Conservation (phyloP, 2,797 vertebrate species). For the Gymnoscopelus braueri region DNA sequence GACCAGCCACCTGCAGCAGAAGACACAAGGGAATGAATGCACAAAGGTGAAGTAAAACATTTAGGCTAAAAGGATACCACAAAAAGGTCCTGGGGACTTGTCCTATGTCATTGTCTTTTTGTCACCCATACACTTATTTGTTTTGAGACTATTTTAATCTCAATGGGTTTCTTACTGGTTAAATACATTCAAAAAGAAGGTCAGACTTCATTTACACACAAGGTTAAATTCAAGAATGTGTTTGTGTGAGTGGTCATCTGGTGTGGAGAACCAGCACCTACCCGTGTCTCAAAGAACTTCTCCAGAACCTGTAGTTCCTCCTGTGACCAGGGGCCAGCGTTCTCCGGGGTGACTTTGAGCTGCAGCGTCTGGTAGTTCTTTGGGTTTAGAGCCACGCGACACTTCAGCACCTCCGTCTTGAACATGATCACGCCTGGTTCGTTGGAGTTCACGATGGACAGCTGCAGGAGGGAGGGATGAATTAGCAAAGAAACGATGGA, state of each 20-base stretch:
- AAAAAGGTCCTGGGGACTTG: too few relatives aligned
- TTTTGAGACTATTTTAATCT: too few relatives aligned
- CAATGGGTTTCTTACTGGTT: too few relatives aligned
- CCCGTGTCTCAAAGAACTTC: slow-evolving; percentile 98
- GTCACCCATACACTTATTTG: too few relatives aligned
- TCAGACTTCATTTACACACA: too few relatives aligned
- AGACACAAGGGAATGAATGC: background rate
- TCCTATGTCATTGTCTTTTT: too few relatives aligned
- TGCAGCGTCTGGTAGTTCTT: slow-evolving; percentile 98
- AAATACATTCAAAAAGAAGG: too few relatives aligned
- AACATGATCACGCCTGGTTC: slow-evolving; percentile 99
- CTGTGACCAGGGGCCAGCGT: slow-evolving; percentile 95
- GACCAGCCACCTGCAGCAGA: slow-evolving; percentile 90
- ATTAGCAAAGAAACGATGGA: background rate
- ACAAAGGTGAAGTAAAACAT: too few relatives aligned
- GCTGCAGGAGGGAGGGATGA: slow-evolving; percentile 66
- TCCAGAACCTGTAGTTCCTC: slow-evolving; percentile 98
- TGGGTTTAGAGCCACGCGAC: slow-evolving; percentile 96
- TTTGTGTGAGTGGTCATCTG: background rate
- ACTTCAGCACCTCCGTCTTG: slow-evolving; percentile 97
- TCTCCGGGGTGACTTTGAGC: slow-evolving; percentile 98
- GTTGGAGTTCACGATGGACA: slow-evolving; percentile 96
- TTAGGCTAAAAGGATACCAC: too few relatives aligned
- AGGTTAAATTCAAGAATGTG: background rate
- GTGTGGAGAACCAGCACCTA: slow-evolving; percentile 60